These are phyloP conservation scores for Esox niger DNA, from an alignment of 2,113 vertebrate genomes.

Conservation along the genomic window DNA sequence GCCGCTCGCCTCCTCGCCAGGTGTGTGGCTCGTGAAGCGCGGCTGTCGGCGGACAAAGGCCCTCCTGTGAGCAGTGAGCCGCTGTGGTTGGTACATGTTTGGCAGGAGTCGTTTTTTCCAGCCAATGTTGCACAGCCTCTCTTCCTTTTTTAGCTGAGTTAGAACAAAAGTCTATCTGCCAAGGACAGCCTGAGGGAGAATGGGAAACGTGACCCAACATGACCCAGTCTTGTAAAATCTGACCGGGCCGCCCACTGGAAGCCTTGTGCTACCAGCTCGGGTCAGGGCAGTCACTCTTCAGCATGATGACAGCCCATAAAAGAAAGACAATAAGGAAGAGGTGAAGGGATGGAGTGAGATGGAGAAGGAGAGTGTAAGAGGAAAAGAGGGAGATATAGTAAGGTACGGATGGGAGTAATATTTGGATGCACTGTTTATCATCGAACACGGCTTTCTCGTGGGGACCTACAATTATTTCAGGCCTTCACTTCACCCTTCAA, in stretches of 20 bases:
- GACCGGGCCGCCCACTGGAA: conserved; percentile 4
- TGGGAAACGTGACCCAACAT: conserved; percentile 19
- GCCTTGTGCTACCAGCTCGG: not conserved
- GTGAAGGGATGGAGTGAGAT: not conserved
- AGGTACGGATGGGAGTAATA: no score
- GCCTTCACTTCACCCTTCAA: not conserved
- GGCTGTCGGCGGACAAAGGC: conserved; percentile 6
- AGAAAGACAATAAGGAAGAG: not conserved
- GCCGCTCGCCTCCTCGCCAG: not conserved
- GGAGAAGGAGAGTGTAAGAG: not conserved
- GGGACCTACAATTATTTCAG: no score
- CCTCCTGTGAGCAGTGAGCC: conserved; percentile 7
- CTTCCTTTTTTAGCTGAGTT: no score
- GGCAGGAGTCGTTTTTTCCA: conserved; percentile 18
- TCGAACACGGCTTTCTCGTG: no score
- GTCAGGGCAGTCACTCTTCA: no score
- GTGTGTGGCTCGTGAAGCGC: no score
- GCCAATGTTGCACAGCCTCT: not conserved
- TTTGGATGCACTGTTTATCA: no score
- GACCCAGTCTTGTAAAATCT: conserved; percentile 13
- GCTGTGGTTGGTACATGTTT: not conserved
- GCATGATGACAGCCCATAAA: not conserved
- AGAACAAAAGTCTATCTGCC: no score
- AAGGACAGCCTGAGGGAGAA: conserved; percentile 8
- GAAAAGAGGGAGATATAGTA: no score